A percentile compares a stretch with the other conserved stretches of the same genome.
These are phyloP conservation scores for Cryptophagus acutangulus DNA, from an alignment of 2,888 invertebrate species.

Conservation along the genomic window DNA sequence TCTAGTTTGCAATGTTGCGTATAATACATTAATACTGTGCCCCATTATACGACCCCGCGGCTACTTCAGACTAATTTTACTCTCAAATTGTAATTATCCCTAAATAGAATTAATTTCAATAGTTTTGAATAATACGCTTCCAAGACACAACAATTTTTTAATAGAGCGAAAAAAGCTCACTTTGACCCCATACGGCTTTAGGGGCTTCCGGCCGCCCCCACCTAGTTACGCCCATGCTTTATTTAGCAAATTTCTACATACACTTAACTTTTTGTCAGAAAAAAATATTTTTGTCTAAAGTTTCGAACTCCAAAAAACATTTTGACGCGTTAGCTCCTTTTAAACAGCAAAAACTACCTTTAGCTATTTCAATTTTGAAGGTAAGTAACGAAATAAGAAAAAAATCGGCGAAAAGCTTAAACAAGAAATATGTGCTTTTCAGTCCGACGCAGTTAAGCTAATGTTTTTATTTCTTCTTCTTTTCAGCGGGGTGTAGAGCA, in stretches of 20 bases:
- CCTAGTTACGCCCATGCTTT: too few species aligned
- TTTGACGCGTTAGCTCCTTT: neutral
- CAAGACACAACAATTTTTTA: too few species aligned
- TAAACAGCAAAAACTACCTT: neutral
- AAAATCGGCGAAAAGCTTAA: too few species aligned
- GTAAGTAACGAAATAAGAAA: too few species aligned
- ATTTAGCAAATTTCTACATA: too few species aligned
- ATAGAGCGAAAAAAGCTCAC: too few species aligned
- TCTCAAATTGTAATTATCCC: neutral
- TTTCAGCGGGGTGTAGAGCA: constrained; percentile 31
- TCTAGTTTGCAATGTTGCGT: constrained; percentile 11
- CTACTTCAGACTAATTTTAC: constrained; percentile 1
- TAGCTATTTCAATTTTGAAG: too few species aligned
- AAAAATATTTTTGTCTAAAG: too few species aligned
- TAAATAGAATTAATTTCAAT: constrained; percentile 4
- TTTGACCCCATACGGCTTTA: too few species aligned
- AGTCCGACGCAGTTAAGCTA: constrained; percentile 25
- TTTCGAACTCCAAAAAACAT: neutral
- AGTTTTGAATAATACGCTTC: constrained; percentile 1
- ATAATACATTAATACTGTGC: constrained; percentile 13
- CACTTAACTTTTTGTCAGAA: too few species aligned
- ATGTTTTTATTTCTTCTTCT: constrained; percentile 31
- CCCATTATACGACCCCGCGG: neutral
- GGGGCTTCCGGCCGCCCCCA: too few species aligned
- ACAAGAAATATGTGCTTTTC: constrained; percentile 27